Conservation (phyloP, 2,888 invertebrate species). For the Doris montereyensis region DNA sequence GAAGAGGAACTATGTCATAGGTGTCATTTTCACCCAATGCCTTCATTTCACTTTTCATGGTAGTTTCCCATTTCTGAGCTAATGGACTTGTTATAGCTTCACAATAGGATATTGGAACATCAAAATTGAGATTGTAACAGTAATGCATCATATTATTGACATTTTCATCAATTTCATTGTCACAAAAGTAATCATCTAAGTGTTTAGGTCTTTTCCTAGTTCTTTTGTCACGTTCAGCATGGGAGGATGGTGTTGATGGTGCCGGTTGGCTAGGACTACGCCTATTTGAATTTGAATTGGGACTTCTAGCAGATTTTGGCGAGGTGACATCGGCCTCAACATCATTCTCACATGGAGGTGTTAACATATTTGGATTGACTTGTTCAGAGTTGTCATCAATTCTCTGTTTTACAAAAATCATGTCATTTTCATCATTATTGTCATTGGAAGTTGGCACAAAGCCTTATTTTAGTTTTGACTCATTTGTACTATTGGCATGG, state of each 20-base stretch:
- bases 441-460: not conserved
- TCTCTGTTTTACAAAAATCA: not conserved
- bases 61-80: constrained; percentile 8
- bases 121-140: not conserved
- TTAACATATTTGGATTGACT: too few species aligned
- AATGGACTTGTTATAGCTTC: constrained; percentile 10
- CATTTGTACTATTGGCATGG: not conserved
- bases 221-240: too few species aligned
- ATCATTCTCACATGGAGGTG: too few species aligned
- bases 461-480: too few species aligned
- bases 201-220: not conserved
- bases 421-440: not conserved
- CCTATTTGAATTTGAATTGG: too few species aligned
- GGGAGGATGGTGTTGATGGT: too few species aligned
- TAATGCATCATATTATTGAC: constrained; percentile 13
- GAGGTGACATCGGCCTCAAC: too few species aligned
- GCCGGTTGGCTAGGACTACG: too few species aligned
- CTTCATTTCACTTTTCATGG: constrained; percentile 21
- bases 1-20: constrained; percentile 3
- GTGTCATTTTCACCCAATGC: constrained; percentile 36
- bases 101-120: constrained; percentile 2
- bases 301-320: too few species aligned
- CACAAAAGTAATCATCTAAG: not conserved
- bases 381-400: too few species aligned
- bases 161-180: constrained; percentile 1